These are phyloP conservation scores for Discoglossus pictus DNA, from an alignment of 2,797 vertebrate genomes.

Conservation along the genomic window DNA sequence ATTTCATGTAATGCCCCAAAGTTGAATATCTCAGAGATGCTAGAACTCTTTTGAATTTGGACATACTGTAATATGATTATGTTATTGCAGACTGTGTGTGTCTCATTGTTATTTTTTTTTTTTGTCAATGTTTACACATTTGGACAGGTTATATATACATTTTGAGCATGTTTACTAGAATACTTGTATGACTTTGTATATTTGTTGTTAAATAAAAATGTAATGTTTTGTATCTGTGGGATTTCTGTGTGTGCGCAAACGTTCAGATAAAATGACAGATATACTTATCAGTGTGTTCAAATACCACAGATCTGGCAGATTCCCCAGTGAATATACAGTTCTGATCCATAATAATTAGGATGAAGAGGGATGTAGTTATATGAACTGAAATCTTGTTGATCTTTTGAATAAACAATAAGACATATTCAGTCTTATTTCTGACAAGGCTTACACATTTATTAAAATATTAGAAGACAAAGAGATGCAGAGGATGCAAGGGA, in stretches of 20 bases:
- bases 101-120: too few species aligned
- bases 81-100: too few species aligned
- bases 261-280: slow-evolving; percentile 19
- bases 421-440: too few species aligned
- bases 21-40: slow-evolving; percentile 34
- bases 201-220: slow-evolving; percentile 8
- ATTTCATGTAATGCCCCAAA: slow-evolving; percentile 49
- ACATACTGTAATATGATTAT: slow-evolving; percentile 30
- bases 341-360: slow-evolving; percentile 10
- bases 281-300: not conserved
- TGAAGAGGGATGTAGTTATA: slow-evolving; percentile 4
- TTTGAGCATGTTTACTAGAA: too few species aligned
- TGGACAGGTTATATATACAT: too few species aligned
- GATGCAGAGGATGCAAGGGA: too few species aligned
- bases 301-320: not conserved
- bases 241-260: not conserved
- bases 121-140: too few species aligned
- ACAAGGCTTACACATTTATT: too few species aligned
- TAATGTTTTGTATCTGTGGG: not conserved
- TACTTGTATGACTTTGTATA: too few species aligned
- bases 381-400: not conserved
- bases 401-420: not conserved
- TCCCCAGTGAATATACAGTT: slow-evolving; percentile 10
- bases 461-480: too few species aligned
- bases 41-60: slow-evolving; percentile 7